Evolutionary conservation across 2,113 vertebrate species (phyloP).

Genomic region (Semnopithecus entellus): DNA sequence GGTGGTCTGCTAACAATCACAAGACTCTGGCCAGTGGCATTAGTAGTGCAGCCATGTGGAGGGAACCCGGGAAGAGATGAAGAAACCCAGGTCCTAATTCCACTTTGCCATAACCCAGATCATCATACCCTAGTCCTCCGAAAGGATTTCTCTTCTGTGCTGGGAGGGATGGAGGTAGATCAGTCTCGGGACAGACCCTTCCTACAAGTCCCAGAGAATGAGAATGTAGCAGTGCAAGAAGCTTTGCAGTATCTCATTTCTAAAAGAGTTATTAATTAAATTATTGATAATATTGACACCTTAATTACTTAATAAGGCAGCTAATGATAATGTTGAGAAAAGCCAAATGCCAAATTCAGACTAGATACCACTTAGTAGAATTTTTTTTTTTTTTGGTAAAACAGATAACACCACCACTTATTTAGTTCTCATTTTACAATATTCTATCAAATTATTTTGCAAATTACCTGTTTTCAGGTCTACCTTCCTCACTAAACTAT

Average conservation of each 20-base stretch:
- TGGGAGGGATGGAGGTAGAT: not conserved
- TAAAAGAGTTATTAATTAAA: not conserved
- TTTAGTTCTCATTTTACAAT: not conserved
- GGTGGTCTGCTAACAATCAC: not conserved
- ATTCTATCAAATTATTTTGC: not conserved
- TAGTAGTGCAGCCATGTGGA: not conserved
- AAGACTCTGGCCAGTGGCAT: not conserved
- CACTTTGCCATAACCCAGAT: not conserved
- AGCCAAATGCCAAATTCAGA: not conserved
- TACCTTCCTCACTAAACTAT: not conserved
- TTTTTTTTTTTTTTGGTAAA: not conserved
- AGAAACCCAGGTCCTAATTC: not conserved
- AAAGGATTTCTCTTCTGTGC: not conserved
- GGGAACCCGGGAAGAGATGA: not conserved
- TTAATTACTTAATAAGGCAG: conserved; percentile 11
- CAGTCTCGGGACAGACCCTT: not conserved
- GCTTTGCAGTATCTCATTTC: not conserved
- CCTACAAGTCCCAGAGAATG: not conserved
- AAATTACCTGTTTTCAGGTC: not conserved
- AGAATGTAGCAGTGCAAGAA: not conserved
- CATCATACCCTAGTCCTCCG: not conserved
- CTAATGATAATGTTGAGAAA: conserved; percentile 17
- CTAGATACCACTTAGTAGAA: not conserved
- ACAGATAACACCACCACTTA: not conserved
- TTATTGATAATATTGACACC: not conserved